A percentile compares a stretch with the other conserved stretches of the same genome.
Evolutionary conservation across 2,888 invertebrate species (phyloP).

Genomic region (Chrysomela aeneicollis): DNA sequence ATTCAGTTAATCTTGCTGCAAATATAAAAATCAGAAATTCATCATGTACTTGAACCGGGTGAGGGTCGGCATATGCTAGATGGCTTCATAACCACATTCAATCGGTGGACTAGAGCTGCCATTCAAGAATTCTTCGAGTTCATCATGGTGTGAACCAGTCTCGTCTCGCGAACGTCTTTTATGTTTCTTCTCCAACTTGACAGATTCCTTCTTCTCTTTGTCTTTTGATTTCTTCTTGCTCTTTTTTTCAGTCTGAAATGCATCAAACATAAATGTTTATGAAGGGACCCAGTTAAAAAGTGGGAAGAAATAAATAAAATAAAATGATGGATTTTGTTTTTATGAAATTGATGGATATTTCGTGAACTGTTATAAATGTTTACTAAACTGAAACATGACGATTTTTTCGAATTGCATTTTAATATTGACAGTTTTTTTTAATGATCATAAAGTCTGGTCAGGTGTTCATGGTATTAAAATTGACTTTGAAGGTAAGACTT

Average conservation of each 20-base stretch:
- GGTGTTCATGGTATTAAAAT: too few relatives aligned
- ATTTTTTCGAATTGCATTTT: too few relatives aligned
- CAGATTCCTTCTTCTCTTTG: constrained; percentile 64
- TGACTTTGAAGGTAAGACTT: too few relatives aligned
- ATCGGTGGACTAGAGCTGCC: constrained; percentile 64
- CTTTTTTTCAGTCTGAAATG: constrained; percentile 55
- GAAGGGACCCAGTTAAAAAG: too few relatives aligned
- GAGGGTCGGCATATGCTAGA: constrained; percentile 57
- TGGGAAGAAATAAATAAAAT: too few relatives aligned
- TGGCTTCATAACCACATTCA: constrained; percentile 69
- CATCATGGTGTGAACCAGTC: constrained; percentile 61
- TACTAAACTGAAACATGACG: too few relatives aligned
- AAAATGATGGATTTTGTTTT: neutral
- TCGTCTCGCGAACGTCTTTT: constrained; percentile 62
- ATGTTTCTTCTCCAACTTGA: constrained; percentile 59
- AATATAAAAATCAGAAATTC: constrained; percentile 27
- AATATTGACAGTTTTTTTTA: too few relatives aligned
- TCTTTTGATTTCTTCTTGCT: constrained; percentile 63
- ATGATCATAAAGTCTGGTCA: too few relatives aligned
- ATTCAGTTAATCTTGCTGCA: neutral
- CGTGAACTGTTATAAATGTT: too few relatives aligned
- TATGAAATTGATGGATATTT: too few relatives aligned
- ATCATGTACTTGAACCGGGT: constrained; percentile 33
- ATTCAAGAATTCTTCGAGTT: constrained; percentile 71
- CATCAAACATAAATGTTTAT: too few relatives aligned